phyloP scores from a whole-genome alignment of 2,797 vertebrate species.

The Labroides dimidiatus region DNA sequence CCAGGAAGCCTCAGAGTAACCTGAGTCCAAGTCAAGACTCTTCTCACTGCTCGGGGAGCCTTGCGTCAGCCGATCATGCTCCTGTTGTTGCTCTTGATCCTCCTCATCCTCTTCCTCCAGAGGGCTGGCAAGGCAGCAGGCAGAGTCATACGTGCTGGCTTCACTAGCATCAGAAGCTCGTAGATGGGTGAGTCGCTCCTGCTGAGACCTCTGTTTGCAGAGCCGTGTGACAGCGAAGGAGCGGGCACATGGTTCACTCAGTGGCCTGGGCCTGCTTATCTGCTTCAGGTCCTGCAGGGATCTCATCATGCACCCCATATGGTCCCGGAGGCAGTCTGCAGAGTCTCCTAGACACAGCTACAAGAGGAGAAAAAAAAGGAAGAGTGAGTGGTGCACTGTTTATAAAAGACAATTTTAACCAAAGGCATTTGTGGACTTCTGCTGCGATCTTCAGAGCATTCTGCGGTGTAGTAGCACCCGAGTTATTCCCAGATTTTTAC shows the following conservation, averaged over 20 bases:
- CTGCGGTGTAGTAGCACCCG: slow-evolving; percentile 40
- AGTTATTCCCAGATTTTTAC: slow-evolving; percentile 69
- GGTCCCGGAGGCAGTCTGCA: slow-evolving; percentile 78
- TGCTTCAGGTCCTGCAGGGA: slow-evolving; percentile 86
- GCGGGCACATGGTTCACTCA: slow-evolving; percentile 64
- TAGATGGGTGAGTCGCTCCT: slow-evolving; percentile 75
- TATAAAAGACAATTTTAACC: slow-evolving; percentile 7
- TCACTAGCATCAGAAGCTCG: slow-evolving; percentile 86
- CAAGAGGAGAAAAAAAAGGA: slow-evolving; percentile 43
- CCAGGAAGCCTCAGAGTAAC: slow-evolving; percentile 95
- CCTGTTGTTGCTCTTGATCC: slow-evolving; percentile 82
- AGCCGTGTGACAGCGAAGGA: slow-evolving; percentile 72
- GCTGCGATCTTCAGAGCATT: slow-evolving; percentile 1
- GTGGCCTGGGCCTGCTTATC: slow-evolving; percentile 76
- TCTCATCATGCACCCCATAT: slow-evolving; percentile 86
- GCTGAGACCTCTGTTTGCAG: slow-evolving; percentile 76
- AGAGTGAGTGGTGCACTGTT: slow-evolving; percentile 52
- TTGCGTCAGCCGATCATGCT: slow-evolving; percentile 65
- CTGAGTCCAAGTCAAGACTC: slow-evolving; percentile 94
- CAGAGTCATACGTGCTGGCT: slow-evolving; percentile 88
- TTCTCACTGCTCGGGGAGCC: slow-evolving; percentile 87
- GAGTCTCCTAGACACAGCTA: slow-evolving; percentile 89
- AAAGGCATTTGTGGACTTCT: slow-evolving; percentile 9
- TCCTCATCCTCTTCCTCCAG: slow-evolving; percentile 85
- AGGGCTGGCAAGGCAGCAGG: slow-evolving; percentile 89